Percentiles rank a stretch among this genome's conserved stretches.
Conservation (phyloP, 2,888 invertebrate genomes). For the Sturmia bella region DNA sequence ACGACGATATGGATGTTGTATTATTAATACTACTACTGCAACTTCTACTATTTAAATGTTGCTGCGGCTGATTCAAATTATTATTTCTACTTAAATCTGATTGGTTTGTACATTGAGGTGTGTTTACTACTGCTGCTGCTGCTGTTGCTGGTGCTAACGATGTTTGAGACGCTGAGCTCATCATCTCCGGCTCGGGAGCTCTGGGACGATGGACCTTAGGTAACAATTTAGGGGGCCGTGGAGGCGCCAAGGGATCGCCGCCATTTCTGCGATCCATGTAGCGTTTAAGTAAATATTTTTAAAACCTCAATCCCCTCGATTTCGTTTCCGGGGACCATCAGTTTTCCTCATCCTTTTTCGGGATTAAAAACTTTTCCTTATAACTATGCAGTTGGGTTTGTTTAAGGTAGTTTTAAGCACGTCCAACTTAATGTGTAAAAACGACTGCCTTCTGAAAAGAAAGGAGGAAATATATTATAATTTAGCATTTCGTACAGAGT, state of each 20-base stretch:
- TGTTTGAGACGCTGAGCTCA: constrained; percentile 75
- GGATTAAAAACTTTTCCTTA: constrained; percentile 13
- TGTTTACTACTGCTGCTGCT: constrained; percentile 66
- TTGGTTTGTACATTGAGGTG: constrained; percentile 75
- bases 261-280: constrained; percentile 89
- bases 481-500: background rate
- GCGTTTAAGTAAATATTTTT: constrained; percentile 74
- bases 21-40: constrained; percentile 71
- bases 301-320: constrained; percentile 82
- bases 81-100: constrained; percentile 72
- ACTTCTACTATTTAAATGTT: constrained; percentile 68
- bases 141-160: constrained; percentile 63
- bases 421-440: constrained; percentile 31
- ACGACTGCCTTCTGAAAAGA: constrained; percentile 84
- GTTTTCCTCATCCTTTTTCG: constrained; percentile 84
- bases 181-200: constrained; percentile 84
- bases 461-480: constrained; percentile 58
- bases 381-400: background rate
- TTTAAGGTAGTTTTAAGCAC: background rate
- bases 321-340: constrained; percentile 85
- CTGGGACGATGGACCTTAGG: constrained; percentile 86
- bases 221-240: constrained; percentile 88
- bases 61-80: constrained; percentile 72
- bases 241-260: constrained; percentile 89
- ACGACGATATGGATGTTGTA: constrained; percentile 65